A percentile compares a stretch with the other conserved stretches of the same genome.
phyloP scores from a whole-genome alignment of 2,888 invertebrate genomes.

The Tetrapedia diversipes region DNA sequence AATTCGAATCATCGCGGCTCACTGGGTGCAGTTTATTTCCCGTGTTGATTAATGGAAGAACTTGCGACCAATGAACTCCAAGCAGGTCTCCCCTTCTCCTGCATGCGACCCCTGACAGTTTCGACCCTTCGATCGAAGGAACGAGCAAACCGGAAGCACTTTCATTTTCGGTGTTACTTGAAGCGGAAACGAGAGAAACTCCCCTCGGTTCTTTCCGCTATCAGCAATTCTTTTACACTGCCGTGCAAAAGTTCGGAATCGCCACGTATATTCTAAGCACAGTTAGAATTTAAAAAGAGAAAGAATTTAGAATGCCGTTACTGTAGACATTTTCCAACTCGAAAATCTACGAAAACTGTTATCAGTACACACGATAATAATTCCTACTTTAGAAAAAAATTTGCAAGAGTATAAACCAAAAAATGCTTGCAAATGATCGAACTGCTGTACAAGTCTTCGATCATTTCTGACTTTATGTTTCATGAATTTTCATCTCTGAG shows the following conservation, averaged over 20 bases:
- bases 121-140: slow-evolving; percentile 19
- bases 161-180: slow-evolving; percentile 22
- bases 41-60: slow-evolving; percentile 38
- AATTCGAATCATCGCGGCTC: slow-evolving; percentile 30
- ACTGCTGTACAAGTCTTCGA: too few relatives aligned
- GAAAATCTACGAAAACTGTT: too few relatives aligned
- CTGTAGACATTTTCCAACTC: too few relatives aligned
- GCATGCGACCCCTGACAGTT: neutral
- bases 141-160: slow-evolving; percentile 19
- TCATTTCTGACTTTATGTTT: neutral
- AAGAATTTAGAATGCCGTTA: too few relatives aligned
- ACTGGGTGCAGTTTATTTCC: slow-evolving; percentile 30
- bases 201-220: neutral
- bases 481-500: too few relatives aligned
- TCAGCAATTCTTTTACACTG: neutral
- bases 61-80: slow-evolving; percentile 9
- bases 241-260: too few relatives aligned
- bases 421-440: too few relatives aligned
- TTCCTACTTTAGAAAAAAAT: too few relatives aligned
- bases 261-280: too few relatives aligned
- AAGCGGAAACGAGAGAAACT: slow-evolving; percentile 17
- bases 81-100: neutral
- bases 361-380: too few relatives aligned
- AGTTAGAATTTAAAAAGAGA: too few relatives aligned
- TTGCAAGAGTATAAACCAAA: too few relatives aligned